These are phyloP conservation scores for Prosapia bicincta DNA, from an alignment of 2,888 invertebrate species.

Conservation along the genomic window DNA sequence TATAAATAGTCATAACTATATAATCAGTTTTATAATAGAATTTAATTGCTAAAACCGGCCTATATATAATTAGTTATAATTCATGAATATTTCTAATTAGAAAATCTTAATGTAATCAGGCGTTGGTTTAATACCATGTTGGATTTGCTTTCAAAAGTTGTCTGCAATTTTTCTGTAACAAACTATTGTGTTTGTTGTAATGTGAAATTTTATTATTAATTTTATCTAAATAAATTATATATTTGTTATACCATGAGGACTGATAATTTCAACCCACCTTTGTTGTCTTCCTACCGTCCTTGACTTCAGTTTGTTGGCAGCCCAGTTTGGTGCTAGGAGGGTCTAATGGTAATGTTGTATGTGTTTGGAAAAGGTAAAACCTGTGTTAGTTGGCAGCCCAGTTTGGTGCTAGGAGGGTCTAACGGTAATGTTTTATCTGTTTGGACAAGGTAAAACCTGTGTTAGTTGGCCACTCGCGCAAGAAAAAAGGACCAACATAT, in stretches of 20 bases:
- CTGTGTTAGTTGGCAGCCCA: too few relatives aligned
- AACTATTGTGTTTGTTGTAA: slow-evolving; percentile 16
- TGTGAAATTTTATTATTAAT: slow-evolving; percentile 9
- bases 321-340: too few relatives aligned
- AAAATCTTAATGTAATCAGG: neutral
- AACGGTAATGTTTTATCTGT: too few relatives aligned
- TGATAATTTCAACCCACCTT: neutral
- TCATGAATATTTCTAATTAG: neutral
- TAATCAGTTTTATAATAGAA: neutral
- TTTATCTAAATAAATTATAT: slow-evolving; percentile 2
- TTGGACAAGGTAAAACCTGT: too few relatives aligned
- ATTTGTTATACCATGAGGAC: neutral
- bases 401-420: too few relatives aligned
- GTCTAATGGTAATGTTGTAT: too few relatives aligned
- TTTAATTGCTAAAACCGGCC: neutral
- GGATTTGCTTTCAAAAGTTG: neutral
- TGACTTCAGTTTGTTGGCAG: too few relatives aligned
- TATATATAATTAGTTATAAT: neutral
- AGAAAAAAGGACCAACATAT: too few relatives aligned
- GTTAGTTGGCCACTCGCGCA: too few relatives aligned
- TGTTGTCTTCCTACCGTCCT: too few relatives aligned
- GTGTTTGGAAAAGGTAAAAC: too few relatives aligned
- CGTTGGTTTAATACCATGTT: neutral
- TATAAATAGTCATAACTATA: too few relatives aligned
- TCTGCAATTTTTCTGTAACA: neutral